Evolutionary conservation across 2,113 vertebrate genomes (phyloP).

Genomic region (Hippocampus zosterae): DNA sequence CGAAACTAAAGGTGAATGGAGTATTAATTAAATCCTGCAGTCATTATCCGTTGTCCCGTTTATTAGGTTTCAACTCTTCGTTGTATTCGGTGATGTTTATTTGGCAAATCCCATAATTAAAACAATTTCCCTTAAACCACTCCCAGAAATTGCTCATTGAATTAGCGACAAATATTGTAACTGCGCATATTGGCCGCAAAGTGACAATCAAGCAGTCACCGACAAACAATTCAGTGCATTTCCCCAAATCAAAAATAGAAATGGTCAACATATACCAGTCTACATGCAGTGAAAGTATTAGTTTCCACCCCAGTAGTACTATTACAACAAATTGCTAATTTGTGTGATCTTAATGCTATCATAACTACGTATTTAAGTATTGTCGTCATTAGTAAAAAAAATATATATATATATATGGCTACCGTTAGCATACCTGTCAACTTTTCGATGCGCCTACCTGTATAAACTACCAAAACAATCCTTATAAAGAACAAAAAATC

Average conservation of each 20-base stretch:
- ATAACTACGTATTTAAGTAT: too few relatives aligned
- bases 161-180: not conserved
- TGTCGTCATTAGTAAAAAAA: too few relatives aligned
- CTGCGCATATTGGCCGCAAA: constrained; percentile 1
- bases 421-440: too few relatives aligned
- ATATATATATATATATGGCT: too few relatives aligned
- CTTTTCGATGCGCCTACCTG: too few relatives aligned
- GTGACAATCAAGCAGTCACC: not conserved
- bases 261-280: too few relatives aligned
- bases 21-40: not conserved
- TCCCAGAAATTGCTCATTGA: not conserved
- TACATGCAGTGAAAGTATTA: too few relatives aligned
- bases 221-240: not conserved
- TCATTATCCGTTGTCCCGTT: not conserved
- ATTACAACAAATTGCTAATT: too few relatives aligned
- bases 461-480: too few relatives aligned
- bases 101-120: not conserved
- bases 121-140: not conserved
- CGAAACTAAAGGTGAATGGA: not conserved
- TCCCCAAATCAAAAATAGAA: not conserved
- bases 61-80: constrained; percentile 8
- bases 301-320: too few relatives aligned
- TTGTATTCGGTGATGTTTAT: not conserved
- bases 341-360: too few relatives aligned
- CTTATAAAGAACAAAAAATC: too few relatives aligned